Percentiles rank a stretch among this genome's conserved stretches.
These are phyloP conservation scores for Chinchilla lanigera DNA, from an alignment of 2,113 vertebrate genomes.

Conservation along the genomic window DNA sequence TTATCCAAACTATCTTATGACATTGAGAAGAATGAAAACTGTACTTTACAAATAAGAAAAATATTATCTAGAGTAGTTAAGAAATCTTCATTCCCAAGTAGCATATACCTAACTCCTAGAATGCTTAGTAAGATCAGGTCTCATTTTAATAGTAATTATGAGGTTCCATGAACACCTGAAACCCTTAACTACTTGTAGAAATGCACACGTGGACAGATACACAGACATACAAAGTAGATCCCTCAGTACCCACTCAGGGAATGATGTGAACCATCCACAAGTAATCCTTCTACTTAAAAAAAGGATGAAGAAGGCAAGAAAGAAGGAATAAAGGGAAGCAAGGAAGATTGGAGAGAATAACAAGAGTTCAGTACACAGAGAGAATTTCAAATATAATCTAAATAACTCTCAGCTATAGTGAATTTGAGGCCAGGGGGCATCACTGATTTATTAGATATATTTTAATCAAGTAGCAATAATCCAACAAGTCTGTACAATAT, in stretches of 20 bases:
- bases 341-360: neutral
- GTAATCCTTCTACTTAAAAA: neutral
- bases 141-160: neutral
- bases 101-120: neutral
- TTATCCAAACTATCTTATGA: neutral
- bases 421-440: neutral
- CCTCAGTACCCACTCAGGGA: neutral
- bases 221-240: neutral
- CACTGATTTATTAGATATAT: neutral
- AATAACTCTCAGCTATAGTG: neutral
- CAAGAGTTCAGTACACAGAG: neutral
- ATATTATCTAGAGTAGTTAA: neutral
- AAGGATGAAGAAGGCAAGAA: neutral
- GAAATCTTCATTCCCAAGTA: neutral
- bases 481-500: neutral
- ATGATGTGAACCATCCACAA: neutral
- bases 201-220: neutral
- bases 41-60: neutral
- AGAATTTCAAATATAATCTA: neutral
- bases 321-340: neutral
- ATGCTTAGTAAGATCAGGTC: neutral
- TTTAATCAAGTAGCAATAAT: slow-evolving; percentile 38
- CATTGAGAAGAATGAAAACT: neutral
- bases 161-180: neutral
- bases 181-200: neutral